Conservation (phyloP, 2,888 invertebrate species). For the Penaeus monodon region DNA sequence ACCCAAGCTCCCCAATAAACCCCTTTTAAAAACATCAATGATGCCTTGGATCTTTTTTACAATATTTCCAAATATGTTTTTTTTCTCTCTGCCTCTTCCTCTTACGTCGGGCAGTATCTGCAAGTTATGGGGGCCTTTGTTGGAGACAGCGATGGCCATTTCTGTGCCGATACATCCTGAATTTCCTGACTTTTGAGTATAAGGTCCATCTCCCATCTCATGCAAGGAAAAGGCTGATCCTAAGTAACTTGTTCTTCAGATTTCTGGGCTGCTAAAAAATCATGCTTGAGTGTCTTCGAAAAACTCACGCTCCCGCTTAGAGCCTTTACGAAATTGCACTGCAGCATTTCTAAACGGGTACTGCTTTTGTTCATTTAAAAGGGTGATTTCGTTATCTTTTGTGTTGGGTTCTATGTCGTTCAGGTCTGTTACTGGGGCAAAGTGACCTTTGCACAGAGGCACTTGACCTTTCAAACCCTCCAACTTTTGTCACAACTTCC, state of each 20-base stretch:
- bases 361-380: not conserved
- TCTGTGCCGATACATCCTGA: not conserved
- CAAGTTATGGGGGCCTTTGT: conserved; percentile 41
- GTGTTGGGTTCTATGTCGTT: conserved; percentile 43
- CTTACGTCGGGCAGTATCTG: conserved; percentile 41
- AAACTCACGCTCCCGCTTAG: conserved; percentile 48
- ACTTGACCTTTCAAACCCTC: conserved; percentile 44
- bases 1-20: conserved; percentile 39
- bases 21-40: conserved; percentile 27
- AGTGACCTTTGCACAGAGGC: conserved; percentile 40
- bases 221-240: conserved; percentile 19
- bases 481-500: conserved; percentile 28
- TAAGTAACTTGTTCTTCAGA: conserved; percentile 17
- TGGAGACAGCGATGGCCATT: not conserved
- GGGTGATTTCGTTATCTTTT: conserved; percentile 15
- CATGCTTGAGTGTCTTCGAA: conserved; percentile 50
- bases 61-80: conserved; percentile 53
- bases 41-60: conserved; percentile 33
- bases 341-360: conserved; percentile 25
- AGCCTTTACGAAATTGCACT: conserved; percentile 48
- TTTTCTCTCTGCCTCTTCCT: conserved; percentile 45
- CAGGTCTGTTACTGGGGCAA: conserved; percentile 36
- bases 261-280: conserved; percentile 34
- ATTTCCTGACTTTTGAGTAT: conserved; percentile 26
- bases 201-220: conserved; percentile 27